These are phyloP conservation scores for Melanargia galathea DNA, from an alignment of 2,888 invertebrate genomes.

Conservation along the genomic window DNA sequence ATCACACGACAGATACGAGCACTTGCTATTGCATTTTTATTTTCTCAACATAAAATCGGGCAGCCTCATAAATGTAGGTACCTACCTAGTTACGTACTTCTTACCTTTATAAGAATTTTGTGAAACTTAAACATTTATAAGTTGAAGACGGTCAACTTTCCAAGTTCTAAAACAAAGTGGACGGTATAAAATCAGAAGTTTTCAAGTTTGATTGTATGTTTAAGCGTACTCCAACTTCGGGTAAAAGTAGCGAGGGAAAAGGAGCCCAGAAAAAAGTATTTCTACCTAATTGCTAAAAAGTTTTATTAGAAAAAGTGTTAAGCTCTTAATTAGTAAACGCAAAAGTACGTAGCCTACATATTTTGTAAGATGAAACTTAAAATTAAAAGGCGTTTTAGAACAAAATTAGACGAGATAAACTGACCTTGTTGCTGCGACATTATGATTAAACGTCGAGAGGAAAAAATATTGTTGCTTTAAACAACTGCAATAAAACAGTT, in stretches of 20 bases:
- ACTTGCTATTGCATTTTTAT: no score
- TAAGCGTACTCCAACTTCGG: constrained; percentile 19
- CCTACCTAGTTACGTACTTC: background rate
- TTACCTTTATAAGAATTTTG: constrained; percentile 6
- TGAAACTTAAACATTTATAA: constrained; percentile 21
- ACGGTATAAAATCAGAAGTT: constrained; percentile 31
- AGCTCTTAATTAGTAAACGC: constrained; percentile 21
- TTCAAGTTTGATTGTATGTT: constrained; percentile 27
- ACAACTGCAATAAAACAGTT: background rate
- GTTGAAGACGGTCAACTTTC: constrained; percentile 24
- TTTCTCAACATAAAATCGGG: no score
- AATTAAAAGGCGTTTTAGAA: constrained; percentile 2
- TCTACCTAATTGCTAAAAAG: constrained; percentile 20
- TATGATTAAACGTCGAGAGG: background rate
- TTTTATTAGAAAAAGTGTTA: constrained; percentile 22
- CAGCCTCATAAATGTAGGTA: background rate
- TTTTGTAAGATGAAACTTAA: constrained; percentile 10
- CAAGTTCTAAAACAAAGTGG: constrained; percentile 27
- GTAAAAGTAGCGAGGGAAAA: constrained; percentile 22
- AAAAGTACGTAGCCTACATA: constrained; percentile 11
- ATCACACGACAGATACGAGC: no score
- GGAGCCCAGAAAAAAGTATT: constrained; percentile 18
- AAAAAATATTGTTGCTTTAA: background rate
- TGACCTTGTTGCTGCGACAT: background rate
- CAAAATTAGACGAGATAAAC: background rate